Percentiles rank a stretch among this genome's conserved stretches.
Evolutionary conservation across 2,888 invertebrate species (phyloP).

Genomic region (Apantesis nais): DNA sequence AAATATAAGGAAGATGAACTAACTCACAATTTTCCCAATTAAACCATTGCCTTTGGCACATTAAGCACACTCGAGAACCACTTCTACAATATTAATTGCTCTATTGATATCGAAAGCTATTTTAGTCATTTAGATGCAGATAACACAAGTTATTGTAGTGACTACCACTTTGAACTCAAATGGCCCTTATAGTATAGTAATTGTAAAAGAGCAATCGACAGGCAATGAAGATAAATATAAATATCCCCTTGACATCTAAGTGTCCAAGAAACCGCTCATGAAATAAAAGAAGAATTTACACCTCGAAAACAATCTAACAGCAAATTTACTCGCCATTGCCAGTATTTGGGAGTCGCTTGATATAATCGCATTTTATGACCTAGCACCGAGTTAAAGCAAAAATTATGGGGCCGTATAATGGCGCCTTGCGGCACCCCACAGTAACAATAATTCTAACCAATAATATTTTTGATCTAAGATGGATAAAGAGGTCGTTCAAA

Average conservation of each 20-base stretch:
- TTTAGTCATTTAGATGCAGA: slow-evolving; percentile 78
- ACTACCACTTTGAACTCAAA: slow-evolving; percentile 52
- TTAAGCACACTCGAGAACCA: slow-evolving; percentile 54
- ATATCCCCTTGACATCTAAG: slow-evolving; percentile 46
- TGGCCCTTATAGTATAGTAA: slow-evolving; percentile 42
- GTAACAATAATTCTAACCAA: slow-evolving; percentile 75
- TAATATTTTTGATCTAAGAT: slow-evolving; percentile 76
- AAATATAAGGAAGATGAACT: slow-evolving; percentile 67
- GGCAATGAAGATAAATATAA: slow-evolving; percentile 47
- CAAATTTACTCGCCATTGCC: slow-evolving; percentile 72
- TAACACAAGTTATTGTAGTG: slow-evolving; percentile 65
- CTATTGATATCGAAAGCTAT: slow-evolving; percentile 66
- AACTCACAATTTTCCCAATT: slow-evolving; percentile 78
- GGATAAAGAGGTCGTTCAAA: slow-evolving; percentile 70
- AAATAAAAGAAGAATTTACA: slow-evolving; percentile 71
- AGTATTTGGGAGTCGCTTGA: slow-evolving; percentile 80
- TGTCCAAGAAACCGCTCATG: slow-evolving; percentile 60
- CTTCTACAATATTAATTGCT: slow-evolving; percentile 70
- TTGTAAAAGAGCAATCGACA: slow-evolving; percentile 50
- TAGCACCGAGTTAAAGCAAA: slow-evolving; percentile 83
- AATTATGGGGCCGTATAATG: slow-evolving; percentile 78
- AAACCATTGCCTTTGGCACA: slow-evolving; percentile 71
- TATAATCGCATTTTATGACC: slow-evolving; percentile 83
- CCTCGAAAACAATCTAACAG: slow-evolving; percentile 76
- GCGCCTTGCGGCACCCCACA: slow-evolving; percentile 79